These are phyloP conservation scores for Dicyrtoma fusca DNA, from an alignment of 2,888 invertebrate species.

Conservation along the genomic window DNA sequence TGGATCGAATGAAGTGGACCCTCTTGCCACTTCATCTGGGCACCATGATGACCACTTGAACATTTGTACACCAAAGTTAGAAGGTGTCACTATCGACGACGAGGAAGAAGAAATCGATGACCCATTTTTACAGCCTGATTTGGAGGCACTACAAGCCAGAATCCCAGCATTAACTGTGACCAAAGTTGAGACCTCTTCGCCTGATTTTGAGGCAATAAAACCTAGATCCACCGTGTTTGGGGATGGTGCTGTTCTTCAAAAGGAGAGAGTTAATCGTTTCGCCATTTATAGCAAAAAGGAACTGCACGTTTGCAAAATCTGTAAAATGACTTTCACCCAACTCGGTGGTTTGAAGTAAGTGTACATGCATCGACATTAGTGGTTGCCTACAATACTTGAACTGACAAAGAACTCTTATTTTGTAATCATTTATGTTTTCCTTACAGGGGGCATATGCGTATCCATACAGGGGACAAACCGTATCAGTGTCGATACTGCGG, in stretches of 20 bases:
- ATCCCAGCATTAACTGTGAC: slow-evolving; percentile 16
- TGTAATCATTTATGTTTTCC: neutral
- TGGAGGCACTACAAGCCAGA: slow-evolving; percentile 5
- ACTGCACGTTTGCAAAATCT: slow-evolving; percentile 6
- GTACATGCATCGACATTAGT: neutral
- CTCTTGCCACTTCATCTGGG: slow-evolving; percentile 5
- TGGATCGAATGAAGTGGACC: slow-evolving; percentile 16
- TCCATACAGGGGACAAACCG: slow-evolving; percentile 19
- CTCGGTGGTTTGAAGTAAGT: slow-evolving; percentile 5
- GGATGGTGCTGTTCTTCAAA: slow-evolving; percentile 9
- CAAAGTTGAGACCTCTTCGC: neutral
- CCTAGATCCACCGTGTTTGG: slow-evolving; percentile 12
- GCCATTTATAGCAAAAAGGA: slow-evolving; percentile 26
- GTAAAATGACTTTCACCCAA: slow-evolving; percentile 12
- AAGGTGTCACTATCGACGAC: neutral
- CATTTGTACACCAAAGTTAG: neutral
- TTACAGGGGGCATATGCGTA: slow-evolving; percentile 22
- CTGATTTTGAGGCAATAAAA: neutral
- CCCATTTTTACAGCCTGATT: slow-evolving; percentile 12
- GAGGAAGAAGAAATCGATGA: slow-evolving; percentile 6
- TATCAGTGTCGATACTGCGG: slow-evolving; percentile 14
- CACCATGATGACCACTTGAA: neutral
- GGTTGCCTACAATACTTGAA: too few species aligned
- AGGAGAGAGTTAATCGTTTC: slow-evolving; percentile 19
- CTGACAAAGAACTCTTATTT: neutral